These are phyloP conservation scores for Apis cerana DNA, from an alignment of 1,140 invertebrate species.

Conservation along the genomic window DNA sequence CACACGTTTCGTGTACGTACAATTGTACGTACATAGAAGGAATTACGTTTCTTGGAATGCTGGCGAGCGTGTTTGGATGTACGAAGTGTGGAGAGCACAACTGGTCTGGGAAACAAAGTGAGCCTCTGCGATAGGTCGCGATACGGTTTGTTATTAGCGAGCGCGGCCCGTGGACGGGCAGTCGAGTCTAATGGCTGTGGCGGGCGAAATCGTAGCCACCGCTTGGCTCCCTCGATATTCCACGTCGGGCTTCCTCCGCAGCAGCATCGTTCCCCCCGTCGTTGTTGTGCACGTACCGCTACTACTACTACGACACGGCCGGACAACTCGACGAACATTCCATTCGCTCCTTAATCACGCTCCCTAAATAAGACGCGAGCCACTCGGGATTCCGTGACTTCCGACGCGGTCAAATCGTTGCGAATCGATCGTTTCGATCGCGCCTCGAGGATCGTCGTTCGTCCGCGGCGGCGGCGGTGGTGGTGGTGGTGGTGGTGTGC, in stretches of 20 bases:
- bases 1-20: too few relatives aligned
- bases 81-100: slow-evolving; percentile 6
- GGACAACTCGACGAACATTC: background rate
- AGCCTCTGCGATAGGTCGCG: slow-evolving; percentile 56
- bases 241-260: slow-evolving; percentile 63
- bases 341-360: slow-evolving; percentile 17
- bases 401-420: slow-evolving; percentile 43
- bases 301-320: too few relatives aligned
- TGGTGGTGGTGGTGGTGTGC: background rate
- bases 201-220: slow-evolving; percentile 51
- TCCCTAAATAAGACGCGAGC: slow-evolving; percentile 30
- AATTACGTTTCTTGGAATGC: background rate
- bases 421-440: background rate
- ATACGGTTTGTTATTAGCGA: slow-evolving; percentile 67
- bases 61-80: too few relatives aligned
- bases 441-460: too few relatives aligned
- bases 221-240: slow-evolving; percentile 63
- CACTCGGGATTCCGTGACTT: slow-evolving; percentile 50
- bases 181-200: slow-evolving; percentile 56
- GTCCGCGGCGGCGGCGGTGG: background rate
- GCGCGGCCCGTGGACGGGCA: slow-evolving; percentile 48
- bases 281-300: background rate
- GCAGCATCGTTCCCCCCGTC: slow-evolving; percentile 58
- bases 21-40: too few relatives aligned
- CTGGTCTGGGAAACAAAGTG: slow-evolving; percentile 45